These are phyloP conservation scores for Phyllotis vaccarum DNA, from an alignment of 2,797 vertebrate genomes.

Conservation along the genomic window DNA sequence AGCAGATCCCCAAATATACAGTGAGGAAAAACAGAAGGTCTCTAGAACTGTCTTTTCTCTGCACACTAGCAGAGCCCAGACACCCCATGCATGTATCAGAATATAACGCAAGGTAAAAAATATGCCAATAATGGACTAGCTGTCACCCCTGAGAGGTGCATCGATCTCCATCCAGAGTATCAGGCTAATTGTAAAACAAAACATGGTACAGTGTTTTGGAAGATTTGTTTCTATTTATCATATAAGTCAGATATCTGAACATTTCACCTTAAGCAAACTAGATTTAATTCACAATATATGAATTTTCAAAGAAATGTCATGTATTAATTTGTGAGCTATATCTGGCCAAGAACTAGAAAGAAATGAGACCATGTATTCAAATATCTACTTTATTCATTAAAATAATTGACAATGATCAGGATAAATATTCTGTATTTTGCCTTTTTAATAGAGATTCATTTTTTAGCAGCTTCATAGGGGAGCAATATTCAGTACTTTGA, in stretches of 20 bases:
- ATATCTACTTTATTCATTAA: not conserved
- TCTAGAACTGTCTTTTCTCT: accelerated
- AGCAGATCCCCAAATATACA: accelerated
- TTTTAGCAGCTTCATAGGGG: not conserved
- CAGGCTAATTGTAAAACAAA: accelerated
- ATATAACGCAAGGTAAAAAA: not conserved
- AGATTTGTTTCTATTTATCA: not conserved
- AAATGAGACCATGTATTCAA: not conserved
- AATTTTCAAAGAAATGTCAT: not conserved
- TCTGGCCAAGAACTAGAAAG: not conserved
- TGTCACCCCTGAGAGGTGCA: accelerated
- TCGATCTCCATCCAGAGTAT: accelerated
- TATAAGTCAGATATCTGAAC: not conserved
- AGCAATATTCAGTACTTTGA: not conserved
- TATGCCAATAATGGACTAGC: accelerated
- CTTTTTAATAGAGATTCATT: not conserved
- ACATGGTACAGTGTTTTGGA: accelerated
- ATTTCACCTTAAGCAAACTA: not conserved
- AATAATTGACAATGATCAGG: not conserved
- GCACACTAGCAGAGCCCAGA: accelerated
- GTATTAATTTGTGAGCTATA: not conserved
- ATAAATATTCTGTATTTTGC: not conserved
- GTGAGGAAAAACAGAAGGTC: accelerated
- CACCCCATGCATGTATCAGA: accelerated
- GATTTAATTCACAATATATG: not conserved